A percentile compares a stretch with the other conserved stretches of the same genome.
Conservation (phyloP, 2,888 invertebrate species). For the Lasius fuliginosus region DNA sequence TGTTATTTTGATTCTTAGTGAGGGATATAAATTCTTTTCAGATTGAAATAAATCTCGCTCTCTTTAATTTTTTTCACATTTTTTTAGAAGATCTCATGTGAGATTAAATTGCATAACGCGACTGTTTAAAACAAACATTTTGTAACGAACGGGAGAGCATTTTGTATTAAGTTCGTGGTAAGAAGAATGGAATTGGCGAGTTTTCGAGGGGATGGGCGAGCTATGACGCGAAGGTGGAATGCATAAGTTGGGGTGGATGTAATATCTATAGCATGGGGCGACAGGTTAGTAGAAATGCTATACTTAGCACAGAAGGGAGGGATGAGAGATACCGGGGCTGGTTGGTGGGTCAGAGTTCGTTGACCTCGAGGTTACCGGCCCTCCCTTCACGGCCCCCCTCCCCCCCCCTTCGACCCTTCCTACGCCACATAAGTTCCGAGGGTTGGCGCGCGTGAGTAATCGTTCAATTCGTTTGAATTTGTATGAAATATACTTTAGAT, state of each 20-base stretch:
- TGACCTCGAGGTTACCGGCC: slow-evolving; percentile 77
- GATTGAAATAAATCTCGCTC: not conserved
- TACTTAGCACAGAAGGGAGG: slow-evolving; percentile 77
- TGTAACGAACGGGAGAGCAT: not conserved
- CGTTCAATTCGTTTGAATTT: slow-evolving; percentile 73
- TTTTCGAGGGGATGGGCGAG: slow-evolving; percentile 56
- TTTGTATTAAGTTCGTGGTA: slow-evolving; percentile 20
- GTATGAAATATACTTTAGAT: slow-evolving; percentile 67
- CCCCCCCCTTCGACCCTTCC: slow-evolving; percentile 40
- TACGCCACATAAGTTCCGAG: slow-evolving; percentile 65
- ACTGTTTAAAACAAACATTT: slow-evolving; percentile 12
- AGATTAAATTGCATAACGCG: slow-evolving; percentile 4
- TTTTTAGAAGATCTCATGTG: not conserved
- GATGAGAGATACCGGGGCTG: slow-evolving; percentile 76
- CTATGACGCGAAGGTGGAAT: slow-evolving; percentile 27
- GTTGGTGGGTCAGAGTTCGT: slow-evolving; percentile 85
- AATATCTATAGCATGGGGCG: slow-evolving; percentile 75
- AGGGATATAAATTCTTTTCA: not conserved
- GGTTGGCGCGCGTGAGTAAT: slow-evolving; percentile 68
- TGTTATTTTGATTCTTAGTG: not conserved
- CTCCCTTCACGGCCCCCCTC: slow-evolving; percentile 55
- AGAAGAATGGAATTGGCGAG: slow-evolving; percentile 64
- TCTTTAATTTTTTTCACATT: not conserved
- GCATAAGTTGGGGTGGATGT: slow-evolving; percentile 63
- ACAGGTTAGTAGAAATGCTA: slow-evolving; percentile 81